Conservation (phyloP, 1,140 invertebrate genomes). For the Drosophila orena region DNA sequence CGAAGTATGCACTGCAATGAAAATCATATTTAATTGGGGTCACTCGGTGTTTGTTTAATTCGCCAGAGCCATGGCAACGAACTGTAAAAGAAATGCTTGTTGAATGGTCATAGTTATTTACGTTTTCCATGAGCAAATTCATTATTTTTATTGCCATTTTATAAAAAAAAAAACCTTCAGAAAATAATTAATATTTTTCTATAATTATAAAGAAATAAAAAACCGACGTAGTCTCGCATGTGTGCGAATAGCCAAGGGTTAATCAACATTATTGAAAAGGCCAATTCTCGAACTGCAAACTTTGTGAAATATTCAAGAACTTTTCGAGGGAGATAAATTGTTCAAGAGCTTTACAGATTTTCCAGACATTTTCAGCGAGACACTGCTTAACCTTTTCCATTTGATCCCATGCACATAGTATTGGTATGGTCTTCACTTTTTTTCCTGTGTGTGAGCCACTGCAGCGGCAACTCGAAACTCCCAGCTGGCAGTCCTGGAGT, state of each 20-base stretch:
- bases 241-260: no score
- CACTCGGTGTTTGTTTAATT: neutral
- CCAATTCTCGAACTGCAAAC: neutral
- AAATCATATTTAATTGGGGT: constrained; percentile 2
- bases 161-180: no score
- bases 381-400: neutral
- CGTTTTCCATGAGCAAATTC: no score
- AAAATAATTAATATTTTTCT: no score
- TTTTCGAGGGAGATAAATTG: neutral
- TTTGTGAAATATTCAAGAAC: neutral
- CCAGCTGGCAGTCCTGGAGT: constrained; percentile 25
- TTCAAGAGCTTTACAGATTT: neutral
- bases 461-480: constrained; percentile 49
- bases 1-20: constrained; percentile 13
- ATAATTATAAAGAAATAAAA: no score
- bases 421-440: constrained; percentile 15
- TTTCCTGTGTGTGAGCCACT: constrained; percentile 30
- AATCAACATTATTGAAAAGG: no score
- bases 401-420: constrained; percentile 2
- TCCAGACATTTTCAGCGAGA: neutral
- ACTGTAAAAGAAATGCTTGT: no score
- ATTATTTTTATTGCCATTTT: no score
- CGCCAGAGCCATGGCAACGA: neutral
- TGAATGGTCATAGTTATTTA: no score
- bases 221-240: no score